Evolutionary conservation across 2,113 vertebrate genomes (phyloP).

Genomic region (Mobula hypostoma): DNA sequence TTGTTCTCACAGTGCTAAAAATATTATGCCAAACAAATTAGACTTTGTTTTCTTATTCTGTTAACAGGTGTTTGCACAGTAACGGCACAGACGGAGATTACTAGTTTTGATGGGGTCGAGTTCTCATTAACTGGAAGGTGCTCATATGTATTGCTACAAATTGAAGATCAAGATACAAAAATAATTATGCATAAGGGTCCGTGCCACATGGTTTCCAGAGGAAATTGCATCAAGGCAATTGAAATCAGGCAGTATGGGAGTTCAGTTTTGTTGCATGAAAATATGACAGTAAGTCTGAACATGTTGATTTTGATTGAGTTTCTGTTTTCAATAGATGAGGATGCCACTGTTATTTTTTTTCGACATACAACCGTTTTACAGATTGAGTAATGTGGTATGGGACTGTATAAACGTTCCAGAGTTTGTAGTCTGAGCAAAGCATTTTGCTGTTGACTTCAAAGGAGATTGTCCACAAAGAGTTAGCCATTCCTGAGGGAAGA

Average conservation of each 20-base stretch:
- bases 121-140: constrained; percentile 77
- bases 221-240: constrained; percentile 78
- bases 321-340: background rate
- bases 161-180: constrained; percentile 56
- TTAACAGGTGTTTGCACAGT: constrained; percentile 78
- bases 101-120: constrained; percentile 78
- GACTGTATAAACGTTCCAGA: background rate
- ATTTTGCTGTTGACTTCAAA: background rate
- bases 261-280: constrained; percentile 63
- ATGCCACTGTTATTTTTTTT: background rate
- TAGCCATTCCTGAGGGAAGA: background rate
- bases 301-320: background rate
- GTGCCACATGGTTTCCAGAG: constrained; percentile 56
- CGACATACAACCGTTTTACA: background rate
- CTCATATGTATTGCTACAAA: constrained; percentile 74
- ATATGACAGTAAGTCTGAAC: constrained; percentile 67
- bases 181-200: constrained; percentile 69
- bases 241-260: constrained; percentile 60
- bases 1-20: background rate
- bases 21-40: background rate
- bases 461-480: background rate
- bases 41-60: background rate
- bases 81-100: constrained; percentile 81
- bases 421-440: background rate
- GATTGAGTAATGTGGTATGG: background rate